Base-by-base conservation (phyloP, 2,113 vertebrate species). In the Percina caprodes region DNA sequence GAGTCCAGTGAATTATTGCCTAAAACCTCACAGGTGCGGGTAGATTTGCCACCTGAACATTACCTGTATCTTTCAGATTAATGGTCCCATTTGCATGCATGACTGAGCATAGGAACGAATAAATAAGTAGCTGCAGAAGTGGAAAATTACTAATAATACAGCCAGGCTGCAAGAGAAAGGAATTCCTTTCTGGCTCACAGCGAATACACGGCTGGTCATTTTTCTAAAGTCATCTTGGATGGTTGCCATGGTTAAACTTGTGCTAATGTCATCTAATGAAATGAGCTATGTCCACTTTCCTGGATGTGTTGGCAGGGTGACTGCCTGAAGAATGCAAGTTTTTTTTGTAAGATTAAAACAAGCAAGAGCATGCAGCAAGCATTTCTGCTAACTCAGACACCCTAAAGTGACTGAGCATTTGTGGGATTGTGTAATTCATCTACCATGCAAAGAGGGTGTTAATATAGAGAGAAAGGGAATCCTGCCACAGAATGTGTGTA, bases 231-330 rank as follows among this genome's bases (percentile, higher is more conserved):
- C 69, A 82, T 60, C 46, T 74, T 73, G 84, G 78, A 45, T 9
- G 35, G 67, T 65, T 83, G 84, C 82, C 84, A 86, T 24, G 75
- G 66, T 74, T 74, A 78, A 80, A 58, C 35, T 67, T 52, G 69
- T 0, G 61, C 84, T 84, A 86, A 81, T 86, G 78, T 68, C 67
- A 79, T 77, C 81, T 86, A 76, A 82, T 83, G 46, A 84, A 84
- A 81, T 74, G 67, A 83, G 69, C 48, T 77, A 78, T 83, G 68
- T 78, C 74, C 45, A 59, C 79, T 83, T 75, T 60, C 62, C 59
- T 63, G 55, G 79, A 19, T 66, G 65, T 63, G 65, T 92, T 93
- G 87, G 84, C 84, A 85, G 46, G 89, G 86, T 68, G 72, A 84
- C 70, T 26, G 80, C 81, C 72, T 79, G 65, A 89, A 86, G 88